Percentiles rank a stretch among this genome's conserved stretches.
Conservation (phyloP, 2,888 invertebrate species). For the Geotrupes spiniger region DNA sequence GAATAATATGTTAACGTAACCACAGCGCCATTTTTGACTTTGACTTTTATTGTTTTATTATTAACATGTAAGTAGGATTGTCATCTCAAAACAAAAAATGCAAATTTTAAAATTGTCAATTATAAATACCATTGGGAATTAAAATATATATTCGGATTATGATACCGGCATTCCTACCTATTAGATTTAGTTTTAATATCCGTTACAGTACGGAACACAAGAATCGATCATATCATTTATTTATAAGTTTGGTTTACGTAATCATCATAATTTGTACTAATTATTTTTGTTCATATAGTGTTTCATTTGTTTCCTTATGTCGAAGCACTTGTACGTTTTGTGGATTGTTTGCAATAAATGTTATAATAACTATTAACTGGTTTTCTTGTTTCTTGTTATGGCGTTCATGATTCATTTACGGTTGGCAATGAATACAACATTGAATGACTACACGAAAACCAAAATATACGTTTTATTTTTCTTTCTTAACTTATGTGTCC, state of each 20-base stretch:
- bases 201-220: slow-evolving; percentile 38
- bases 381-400: no score
- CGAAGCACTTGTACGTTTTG: not conserved
- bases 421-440: no score
- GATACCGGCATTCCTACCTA: not conserved
- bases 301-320: slow-evolving; percentile 7
- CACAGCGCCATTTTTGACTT: not conserved
- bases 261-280: slow-evolving; percentile 8
- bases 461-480: slow-evolving; percentile 16
- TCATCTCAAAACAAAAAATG: no score
- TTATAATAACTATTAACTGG: no score
- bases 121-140: no score
- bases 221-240: slow-evolving; percentile 48
- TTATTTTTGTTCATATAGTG: slow-evolving; percentile 10
- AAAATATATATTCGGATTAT: not conserved
- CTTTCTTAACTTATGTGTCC: slow-evolving; percentile 21
- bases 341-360: not conserved
- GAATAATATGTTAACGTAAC: no score
- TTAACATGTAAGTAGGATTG: not conserved
- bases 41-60: slow-evolving; percentile 6
- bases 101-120: no score
- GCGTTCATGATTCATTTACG: no score
- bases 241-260: slow-evolving; percentile 26
- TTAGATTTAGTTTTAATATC: slow-evolving; percentile 21
- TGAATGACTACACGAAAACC: not conserved